Evolutionary conservation across 2,797 vertebrate species (phyloP), one percentile per base, ranked within the genome.

Genomic region (Pteronotus mesoamericanus): DNA sequence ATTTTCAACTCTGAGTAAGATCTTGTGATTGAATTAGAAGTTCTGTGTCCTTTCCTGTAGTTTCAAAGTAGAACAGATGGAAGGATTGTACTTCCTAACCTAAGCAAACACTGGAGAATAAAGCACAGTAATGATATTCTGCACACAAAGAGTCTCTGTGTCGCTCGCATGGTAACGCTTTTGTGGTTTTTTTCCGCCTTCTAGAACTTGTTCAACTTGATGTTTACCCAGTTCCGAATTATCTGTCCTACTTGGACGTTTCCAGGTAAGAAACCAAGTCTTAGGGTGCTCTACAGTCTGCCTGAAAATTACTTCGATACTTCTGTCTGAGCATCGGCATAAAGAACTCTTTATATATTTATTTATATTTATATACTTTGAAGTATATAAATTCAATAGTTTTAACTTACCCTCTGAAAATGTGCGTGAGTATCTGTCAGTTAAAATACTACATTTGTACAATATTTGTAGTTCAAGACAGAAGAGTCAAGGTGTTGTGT

Each of bases 161-260:
- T 98, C 86, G 98, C 98, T 77, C 98, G 94, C 94, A 99, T 99
- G 69, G 98, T 99, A 99, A 98, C 86, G 98, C 75, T 66, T 71
- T 84, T 94, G 21, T 97, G 85, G 85, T 97, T 0, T 97, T 80
- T 97, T 95, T 39, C 5, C 9, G 88, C 95, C 96, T 89, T 89
- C 87, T 98, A 99, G 99, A 99, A 98, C 99, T 99, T 90, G 98
- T 97, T 95, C 99, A 99, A 91, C 98, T 99, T 93, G 99, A 99
- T 96, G 98, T 99, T 96, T 99, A 98, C 98, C 99, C 99, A 34
- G 98, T 99, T 97, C 99, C 99, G 55, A 99, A 98, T 97, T 99
- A 99, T 97, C 99, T 99, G 32, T 98, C 99, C 91, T 99, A 99
- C 96, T 98, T 99, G 99, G 99, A 99, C 98, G 96, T 99, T 98